Conservation (phyloP, 1,140 invertebrate species). For the Hermetia illucens region DNA sequence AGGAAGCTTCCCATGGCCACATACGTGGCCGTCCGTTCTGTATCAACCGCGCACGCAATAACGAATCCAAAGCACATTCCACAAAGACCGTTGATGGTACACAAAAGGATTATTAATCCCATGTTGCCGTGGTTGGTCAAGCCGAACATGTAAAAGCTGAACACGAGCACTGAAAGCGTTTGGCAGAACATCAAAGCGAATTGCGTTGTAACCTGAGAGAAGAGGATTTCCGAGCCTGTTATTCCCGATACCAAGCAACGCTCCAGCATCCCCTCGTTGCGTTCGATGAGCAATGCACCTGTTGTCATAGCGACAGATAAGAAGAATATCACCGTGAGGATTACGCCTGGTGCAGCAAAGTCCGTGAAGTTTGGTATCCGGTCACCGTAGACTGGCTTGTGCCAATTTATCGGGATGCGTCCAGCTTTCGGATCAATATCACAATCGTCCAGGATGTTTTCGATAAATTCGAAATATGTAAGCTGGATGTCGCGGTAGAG, state of each 20-base stretch:
- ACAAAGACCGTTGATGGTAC: slow-evolving; percentile 70
- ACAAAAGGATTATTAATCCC: slow-evolving; percentile 57
- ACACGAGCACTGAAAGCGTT: slow-evolving; percentile 62
- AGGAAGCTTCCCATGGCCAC: slow-evolving; percentile 85
- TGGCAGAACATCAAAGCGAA: slow-evolving; percentile 79
- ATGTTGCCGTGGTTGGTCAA: slow-evolving; percentile 68
- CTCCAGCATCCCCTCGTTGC: slow-evolving; percentile 80
- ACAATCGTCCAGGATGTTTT: slow-evolving; percentile 46
- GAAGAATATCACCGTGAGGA: slow-evolving; percentile 89
- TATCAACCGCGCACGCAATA: slow-evolving; percentile 73
- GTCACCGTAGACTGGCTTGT: slow-evolving; percentile 77
- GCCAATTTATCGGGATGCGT: slow-evolving; percentile 59
- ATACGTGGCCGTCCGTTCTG: slow-evolving; percentile 85
- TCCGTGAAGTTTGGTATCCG: slow-evolving; percentile 76
- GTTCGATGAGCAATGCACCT: slow-evolving; percentile 77
- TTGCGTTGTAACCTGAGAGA: slow-evolving; percentile 74
- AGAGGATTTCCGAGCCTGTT: slow-evolving; percentile 56
- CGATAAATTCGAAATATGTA: slow-evolving; percentile 58
- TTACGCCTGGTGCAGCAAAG: slow-evolving; percentile 87
- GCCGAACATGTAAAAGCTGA: slow-evolving; percentile 69
- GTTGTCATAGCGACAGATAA: slow-evolving; percentile 85
- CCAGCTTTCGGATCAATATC: slow-evolving; percentile 55
- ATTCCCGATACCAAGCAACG: slow-evolving; percentile 71
- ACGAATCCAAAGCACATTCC: slow-evolving; percentile 92
- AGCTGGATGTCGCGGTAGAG: slow-evolving; percentile 58